Percentiles rank a stretch among this genome's conserved stretches.
Evolutionary conservation across 2,888 invertebrate species (phyloP).

Genomic region (Drosophila kuntzei): DNA sequence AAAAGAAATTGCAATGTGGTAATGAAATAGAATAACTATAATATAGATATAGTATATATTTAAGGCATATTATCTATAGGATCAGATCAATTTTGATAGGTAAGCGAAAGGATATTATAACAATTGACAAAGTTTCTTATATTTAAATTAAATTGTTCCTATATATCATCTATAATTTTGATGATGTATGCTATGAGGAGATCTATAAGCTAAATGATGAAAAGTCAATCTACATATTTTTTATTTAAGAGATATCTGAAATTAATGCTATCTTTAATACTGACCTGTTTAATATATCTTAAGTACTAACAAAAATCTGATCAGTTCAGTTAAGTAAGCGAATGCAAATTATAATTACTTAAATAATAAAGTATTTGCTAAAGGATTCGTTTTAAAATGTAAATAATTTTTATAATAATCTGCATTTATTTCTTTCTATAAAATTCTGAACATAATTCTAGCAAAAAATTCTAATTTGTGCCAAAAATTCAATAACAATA

Average conservation of each 20-base stretch:
- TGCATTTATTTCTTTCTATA: too few relatives aligned
- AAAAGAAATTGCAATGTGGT: neutral
- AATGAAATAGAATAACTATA: neutral
- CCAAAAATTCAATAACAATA: neutral
- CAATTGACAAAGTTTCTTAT: neutral
- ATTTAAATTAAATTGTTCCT: too few relatives aligned
- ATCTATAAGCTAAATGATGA: too few relatives aligned
- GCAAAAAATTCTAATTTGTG: neutral
- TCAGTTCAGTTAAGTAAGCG: neutral
- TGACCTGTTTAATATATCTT: neutral
- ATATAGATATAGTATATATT: neutral
- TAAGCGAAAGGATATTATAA: neutral
- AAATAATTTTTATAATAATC: too few relatives aligned
- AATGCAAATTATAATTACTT: too few relatives aligned
- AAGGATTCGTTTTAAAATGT: too few relatives aligned
- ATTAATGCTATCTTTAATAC: neutral
- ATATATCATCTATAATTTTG: too few relatives aligned
- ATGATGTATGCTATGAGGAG: too few relatives aligned
- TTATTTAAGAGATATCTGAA: too few relatives aligned
- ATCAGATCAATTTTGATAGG: neutral
- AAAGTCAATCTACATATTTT: too few relatives aligned
- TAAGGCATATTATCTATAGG: neutral
- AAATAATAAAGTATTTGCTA: too few relatives aligned
- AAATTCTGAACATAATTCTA: too few relatives aligned
- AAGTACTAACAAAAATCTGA: neutral